These are phyloP conservation scores for Syrrhaptes paradoxus DNA, from an alignment of 2,113 vertebrate species.

Conservation along the genomic window DNA sequence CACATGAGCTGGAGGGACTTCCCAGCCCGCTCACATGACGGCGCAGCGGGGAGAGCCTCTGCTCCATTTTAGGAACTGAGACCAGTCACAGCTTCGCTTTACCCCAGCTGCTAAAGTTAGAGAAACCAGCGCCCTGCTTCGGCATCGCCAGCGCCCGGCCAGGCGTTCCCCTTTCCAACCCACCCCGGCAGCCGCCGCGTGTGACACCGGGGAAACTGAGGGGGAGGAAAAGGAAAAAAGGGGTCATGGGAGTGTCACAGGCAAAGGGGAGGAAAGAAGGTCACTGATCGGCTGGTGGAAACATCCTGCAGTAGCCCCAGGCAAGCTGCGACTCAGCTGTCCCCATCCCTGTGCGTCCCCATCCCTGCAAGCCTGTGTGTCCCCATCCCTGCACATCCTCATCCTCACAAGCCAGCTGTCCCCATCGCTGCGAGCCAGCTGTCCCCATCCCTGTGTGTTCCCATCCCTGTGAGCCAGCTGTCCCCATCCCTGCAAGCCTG, in stretches of 20 bases:
- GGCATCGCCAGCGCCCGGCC: neutral
- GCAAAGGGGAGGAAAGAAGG: neutral
- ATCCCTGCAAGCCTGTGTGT: neutral
- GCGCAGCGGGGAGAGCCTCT: neutral
- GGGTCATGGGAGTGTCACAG: neutral
- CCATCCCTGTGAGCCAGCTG: too few species aligned
- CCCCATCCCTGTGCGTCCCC: too few species aligned
- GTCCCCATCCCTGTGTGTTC: too few species aligned
- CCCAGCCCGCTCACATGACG: neutral
- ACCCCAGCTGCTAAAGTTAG: neutral
- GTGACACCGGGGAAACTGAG: neutral
- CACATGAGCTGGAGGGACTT: conserved; percentile 14
- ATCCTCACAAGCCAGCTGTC: too few species aligned
- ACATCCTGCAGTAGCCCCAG: neutral
- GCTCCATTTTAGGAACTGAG: neutral
- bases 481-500: too few species aligned
- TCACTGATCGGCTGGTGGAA: neutral
- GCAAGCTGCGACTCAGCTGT: neutral
- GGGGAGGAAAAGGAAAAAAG: neutral
- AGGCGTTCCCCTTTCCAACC: neutral
- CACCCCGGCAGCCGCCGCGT: neutral
- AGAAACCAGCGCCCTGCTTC: neutral
- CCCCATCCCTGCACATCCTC: too few species aligned
- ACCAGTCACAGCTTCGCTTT: neutral
- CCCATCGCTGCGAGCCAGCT: too few species aligned